Base-by-base conservation (phyloP, 2,113 vertebrate species). In the Taxidea taxus region DNA sequence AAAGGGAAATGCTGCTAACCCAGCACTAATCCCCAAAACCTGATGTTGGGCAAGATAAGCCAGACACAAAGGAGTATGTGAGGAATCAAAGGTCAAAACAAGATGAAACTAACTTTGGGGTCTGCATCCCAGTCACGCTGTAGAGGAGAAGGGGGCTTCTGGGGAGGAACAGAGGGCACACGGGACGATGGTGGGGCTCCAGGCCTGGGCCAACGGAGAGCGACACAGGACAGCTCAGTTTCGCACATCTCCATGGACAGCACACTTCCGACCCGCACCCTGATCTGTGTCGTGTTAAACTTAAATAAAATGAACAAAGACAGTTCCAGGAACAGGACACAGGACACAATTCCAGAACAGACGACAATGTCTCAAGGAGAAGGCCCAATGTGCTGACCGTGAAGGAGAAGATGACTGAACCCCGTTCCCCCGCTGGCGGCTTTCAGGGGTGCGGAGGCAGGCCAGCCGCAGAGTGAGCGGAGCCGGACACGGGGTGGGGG, bases 181-280 rank as follows among this genome's bases (percentile, higher is more conserved):
- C 21, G 49, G 15, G 66, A 8, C 6, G 4, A 16, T 0, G 1
- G 86, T n/a, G 2, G 0, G 1, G 66, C n/a, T 20, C 3, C 9
- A 13, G 18, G 31, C 11, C n/a, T 1, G 0, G 14, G 27, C 49
- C 37, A 1, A 11, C 11, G 6, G 27, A 4, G 2, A 27, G 37
- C n/a, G 42, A 7, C n/a, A 31, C 5, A 0, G 47, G 64, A 70
- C n/a, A 5, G 10, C 3, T 6, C 66, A 9, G 25, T 3, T 39
- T 29, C 49, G 20, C 37, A 8, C 8, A 31, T 42, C n/a, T 6
- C 85, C 39, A 5, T 25, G 12, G 37, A 25, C 20, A 6, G 37
- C 1, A 25, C 23, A 25, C 21, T 72, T 25, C 39, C 1, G 23
- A 27, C 37, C n/a, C 6, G 12, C 6, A 25, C 70, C 37, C 68